phyloP scores from a whole-genome alignment of 2,888 invertebrate genomes.

The Rhingia rostrata region DNA sequence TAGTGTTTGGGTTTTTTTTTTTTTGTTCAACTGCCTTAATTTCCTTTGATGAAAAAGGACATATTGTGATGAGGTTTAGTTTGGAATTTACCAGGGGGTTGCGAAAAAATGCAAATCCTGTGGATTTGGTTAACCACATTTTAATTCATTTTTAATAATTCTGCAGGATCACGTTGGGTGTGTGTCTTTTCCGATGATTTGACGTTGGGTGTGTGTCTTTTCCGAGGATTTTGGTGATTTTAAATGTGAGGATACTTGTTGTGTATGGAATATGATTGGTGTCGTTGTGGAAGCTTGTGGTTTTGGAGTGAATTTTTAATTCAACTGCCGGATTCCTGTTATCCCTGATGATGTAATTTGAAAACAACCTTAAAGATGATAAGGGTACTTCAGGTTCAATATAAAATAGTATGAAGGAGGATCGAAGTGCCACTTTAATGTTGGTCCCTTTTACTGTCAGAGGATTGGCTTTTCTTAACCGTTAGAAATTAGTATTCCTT shows the following conservation, averaged over 20 bases:
- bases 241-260: slow-evolving; percentile 5
- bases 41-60: slow-evolving; percentile 32
- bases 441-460: too few relatives aligned
- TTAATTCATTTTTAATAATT: slow-evolving; percentile 62
- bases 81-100: slow-evolving; percentile 25
- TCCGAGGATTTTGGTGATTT: not conserved
- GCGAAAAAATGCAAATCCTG: slow-evolving; percentile 31
- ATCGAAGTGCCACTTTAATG: too few relatives aligned
- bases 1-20: too few relatives aligned
- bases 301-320: too few relatives aligned
- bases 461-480: too few relatives aligned
- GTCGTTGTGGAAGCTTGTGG: too few relatives aligned
- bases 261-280: not conserved
- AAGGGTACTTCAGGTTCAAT: too few relatives aligned
- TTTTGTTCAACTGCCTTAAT: slow-evolving; percentile 23
- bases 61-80: slow-evolving; percentile 35
- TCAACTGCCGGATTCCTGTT: too few relatives aligned
- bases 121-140: slow-evolving; percentile 53
- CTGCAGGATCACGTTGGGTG: slow-evolving; percentile 1
- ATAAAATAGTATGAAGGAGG: too few relatives aligned
- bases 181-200: slow-evolving; percentile 1
- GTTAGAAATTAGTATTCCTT: too few relatives aligned
- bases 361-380: too few relatives aligned
- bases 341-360: too few relatives aligned
- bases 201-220: slow-evolving; percentile 8